Evolutionary conservation across 2,113 vertebrate species (phyloP), one percentile per base, ranked within the genome.

Genomic region (Sceloporus tristichus): DNA sequence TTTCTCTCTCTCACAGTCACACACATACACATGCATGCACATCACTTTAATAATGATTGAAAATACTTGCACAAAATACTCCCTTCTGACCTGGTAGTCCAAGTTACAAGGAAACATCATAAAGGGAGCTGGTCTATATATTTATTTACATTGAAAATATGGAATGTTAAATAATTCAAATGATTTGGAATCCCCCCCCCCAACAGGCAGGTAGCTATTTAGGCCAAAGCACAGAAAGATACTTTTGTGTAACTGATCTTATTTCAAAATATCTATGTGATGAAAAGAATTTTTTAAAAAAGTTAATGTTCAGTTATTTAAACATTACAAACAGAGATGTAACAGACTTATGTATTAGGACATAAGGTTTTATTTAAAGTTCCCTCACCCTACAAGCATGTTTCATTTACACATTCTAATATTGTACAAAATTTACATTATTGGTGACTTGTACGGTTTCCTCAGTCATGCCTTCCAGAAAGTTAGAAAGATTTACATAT

Each of bases 311-410:
- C 87, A 90, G 92, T 92, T 92, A 94, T 94, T 94, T 95, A 92
- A 95, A 92, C 29, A 94, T 94, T 93, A 6, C 94, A 96, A 95
- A 92, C 85, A 96, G 89, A 92, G 94, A 94, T 93, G 92, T 92
- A 91, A 94, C 91, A 96, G 94, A 95, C 93, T 94, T 88, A 59
- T 94, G 92, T 95, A 94, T 97, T 97, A 95, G 93, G 97, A 97
- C 97, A 97, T 97, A 98, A 98, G 97, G 95, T 97, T 97, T 98
- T 97, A 97, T 97, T 98, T 97, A 97, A 98, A 98, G 95, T 97
- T 95, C 81, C 87, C 95, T 96, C 92, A 95, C 96, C 96, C 96
- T 97, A 96, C 97, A 96, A 96, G 97, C 97, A 98, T 97, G 97
- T 97, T 96, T 97, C 96, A 97, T 98, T 97, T 98, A 97, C 95